Base-by-base conservation (phyloP, 2,888 invertebrate species). In the Andrena haemorrhoa region DNA sequence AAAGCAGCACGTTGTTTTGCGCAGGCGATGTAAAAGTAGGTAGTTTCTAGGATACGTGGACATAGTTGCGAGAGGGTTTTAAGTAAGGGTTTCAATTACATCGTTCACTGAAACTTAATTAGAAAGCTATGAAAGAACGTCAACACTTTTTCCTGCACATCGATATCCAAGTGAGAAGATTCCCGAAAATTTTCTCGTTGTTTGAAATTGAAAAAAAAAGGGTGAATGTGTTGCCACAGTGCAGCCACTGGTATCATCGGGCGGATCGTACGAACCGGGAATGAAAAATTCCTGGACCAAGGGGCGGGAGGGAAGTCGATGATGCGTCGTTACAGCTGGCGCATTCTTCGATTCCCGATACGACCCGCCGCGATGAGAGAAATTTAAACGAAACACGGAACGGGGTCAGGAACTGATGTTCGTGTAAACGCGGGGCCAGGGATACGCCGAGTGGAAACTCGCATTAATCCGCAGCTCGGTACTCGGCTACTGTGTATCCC, bases 381-480 rank as follows among this genome's bases (percentile, higher is more conserved):
- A 79, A 76, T 83, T 79, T 60, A 72, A 79, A 77, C 75, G 75
- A 75, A 70, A 86, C 61, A 71, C 29, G 58, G 56, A 85, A 85
- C 72, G 76, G 65, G 80, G 80, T 86, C 84, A 83, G 72, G 76
- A 75, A 75, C 73, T 68, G 75, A 75, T 82, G 82, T 71, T 69
- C 71, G 73, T 65, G 77, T 73, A 82, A 84, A 84, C 58, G 66
- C 20, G n/a, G 61, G 53, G 16, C 61, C 53, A 31, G 66, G 73
- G 51, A 56, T 49, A 60, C 72, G 65, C 35, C 66, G 77, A 82
- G 72, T 83, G 79, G 83, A 83, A 83, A 84, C 75, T 87, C 76
- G 73, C 75, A 86, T 86, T 86, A 82, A 86, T 85, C 82, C 70
- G 75, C n/a, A 70, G 72, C 66, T 71, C 82, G 64, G 74, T 74